Evolutionary conservation across 2,888 invertebrate species (phyloP), one percentile per base, ranked within the genome.

Genomic region (Sinopyrophorus schimmeli): DNA sequence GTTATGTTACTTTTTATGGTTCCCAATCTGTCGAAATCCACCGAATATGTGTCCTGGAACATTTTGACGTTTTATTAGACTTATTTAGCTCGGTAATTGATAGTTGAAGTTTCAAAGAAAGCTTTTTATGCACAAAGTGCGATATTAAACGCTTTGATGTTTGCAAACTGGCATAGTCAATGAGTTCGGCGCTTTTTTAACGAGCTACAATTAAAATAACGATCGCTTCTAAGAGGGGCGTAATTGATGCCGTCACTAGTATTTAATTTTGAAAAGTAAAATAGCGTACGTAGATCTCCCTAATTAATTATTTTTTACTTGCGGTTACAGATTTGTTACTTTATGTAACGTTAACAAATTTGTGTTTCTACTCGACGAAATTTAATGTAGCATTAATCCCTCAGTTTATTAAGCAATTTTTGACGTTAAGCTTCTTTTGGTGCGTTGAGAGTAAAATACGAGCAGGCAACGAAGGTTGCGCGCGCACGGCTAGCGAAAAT

Each of bases 1-100:
- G 87, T 84, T 2, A 89, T 82, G 62, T 87, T 87, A 0, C 84
- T 82, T 53, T 79, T 78, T 0, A 81, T 77, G 41, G 78, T 77
- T 31, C 77, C 74, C 46, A 82, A 79, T 28, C 77, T 76, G 34
- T 74, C 72, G 37, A 84, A 71, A 54, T 85, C 77, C 5, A 86
- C 61, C 1, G 81, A 82, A 57, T 85, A 82, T 5, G 87, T 75
- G 63, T 87, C 86, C 73, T 73, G 51, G 31, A 61, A 53, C 34
- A 21, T 16, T 23, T 47, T 20, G 47, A 16, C 40, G 41, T 23
- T 49, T 47, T 23, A 12, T 43, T 16, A 15, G 31, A 23, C 44
- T 44, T 50, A 11, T 40, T 39, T 50, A 41, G 42, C 34, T 18
- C 37, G 39, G 26, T 50, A 46, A 54, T 49, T 49, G 49, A 49